Conservation (phyloP, 2,113 vertebrate genomes). For the Pseudorectes ferrugineus region DNA sequence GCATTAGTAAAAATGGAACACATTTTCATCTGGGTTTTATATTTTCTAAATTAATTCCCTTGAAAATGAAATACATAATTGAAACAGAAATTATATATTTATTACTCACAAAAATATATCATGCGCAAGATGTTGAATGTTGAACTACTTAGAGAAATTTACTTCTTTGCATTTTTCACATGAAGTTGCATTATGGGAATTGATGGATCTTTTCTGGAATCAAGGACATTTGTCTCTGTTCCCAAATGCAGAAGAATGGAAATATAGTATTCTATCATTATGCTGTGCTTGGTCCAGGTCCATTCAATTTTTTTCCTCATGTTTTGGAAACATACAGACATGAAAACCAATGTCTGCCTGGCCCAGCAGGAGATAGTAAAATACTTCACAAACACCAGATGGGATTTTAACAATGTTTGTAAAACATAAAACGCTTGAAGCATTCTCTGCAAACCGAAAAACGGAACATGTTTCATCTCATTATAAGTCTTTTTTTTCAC, state of each 20-base stretch:
- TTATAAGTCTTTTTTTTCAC: constrained; percentile 35
- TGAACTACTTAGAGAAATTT: constrained; percentile 58
- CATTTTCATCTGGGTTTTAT: constrained; percentile 14
- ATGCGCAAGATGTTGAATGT: constrained; percentile 43
- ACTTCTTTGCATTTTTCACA: constrained; percentile 56
- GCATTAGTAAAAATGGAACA: background rate
- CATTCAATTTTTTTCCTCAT: constrained; percentile 60
- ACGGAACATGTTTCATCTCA: constrained; percentile 51
- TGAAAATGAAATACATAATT: constrained; percentile 49
- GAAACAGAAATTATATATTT: constrained; percentile 59
- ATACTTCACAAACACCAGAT: constrained; percentile 73
- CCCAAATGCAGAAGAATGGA: constrained; percentile 50
- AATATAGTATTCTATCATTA: constrained; percentile 60
- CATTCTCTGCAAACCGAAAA: constrained; percentile 55
- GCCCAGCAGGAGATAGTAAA: constrained; percentile 76
- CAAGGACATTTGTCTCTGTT: constrained; percentile 61
- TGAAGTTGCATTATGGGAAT: constrained; percentile 51
- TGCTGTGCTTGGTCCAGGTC: constrained; percentile 58
- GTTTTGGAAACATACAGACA: constrained; percentile 71
- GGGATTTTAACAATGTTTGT: constrained; percentile 69
- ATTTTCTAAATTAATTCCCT: constrained; percentile 43
- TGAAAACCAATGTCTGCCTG: constrained; percentile 69
- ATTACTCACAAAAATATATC: constrained; percentile 48
- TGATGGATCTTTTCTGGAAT: constrained; percentile 57
- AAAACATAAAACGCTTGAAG: constrained; percentile 67